These are phyloP conservation scores for Salvator merianae DNA, from an alignment of 2,113 vertebrate species.

Conservation along the genomic window DNA sequence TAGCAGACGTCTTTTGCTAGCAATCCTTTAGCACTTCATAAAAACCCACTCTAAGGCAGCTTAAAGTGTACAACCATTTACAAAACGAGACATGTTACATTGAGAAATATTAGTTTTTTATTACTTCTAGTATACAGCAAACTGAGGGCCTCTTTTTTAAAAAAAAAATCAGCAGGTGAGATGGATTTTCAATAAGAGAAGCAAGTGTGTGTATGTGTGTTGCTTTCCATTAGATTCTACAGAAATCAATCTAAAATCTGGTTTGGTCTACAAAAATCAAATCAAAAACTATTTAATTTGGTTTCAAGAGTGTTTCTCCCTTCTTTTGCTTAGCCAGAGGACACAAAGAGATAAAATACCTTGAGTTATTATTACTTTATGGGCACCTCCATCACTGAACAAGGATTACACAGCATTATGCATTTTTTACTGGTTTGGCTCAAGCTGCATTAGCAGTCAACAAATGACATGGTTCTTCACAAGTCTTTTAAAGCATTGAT, in stretches of 20 bases:
- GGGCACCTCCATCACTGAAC: slow-evolving; percentile 46
- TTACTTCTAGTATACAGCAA: slow-evolving; percentile 66
- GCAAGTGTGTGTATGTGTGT: slow-evolving; percentile 43
- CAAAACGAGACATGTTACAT: slow-evolving; percentile 35
- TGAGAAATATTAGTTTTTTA: slow-evolving; percentile 72
- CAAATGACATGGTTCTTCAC: slow-evolving; percentile 45
- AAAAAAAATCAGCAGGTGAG: slow-evolving; percentile 66
- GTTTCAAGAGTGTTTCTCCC: slow-evolving; percentile 68
- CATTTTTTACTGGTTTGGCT: slow-evolving; percentile 53
- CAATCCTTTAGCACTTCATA: slow-evolving; percentile 10
- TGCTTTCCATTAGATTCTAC: slow-evolving; percentile 68
- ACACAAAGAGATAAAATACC: slow-evolving; percentile 68
- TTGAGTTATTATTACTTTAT: slow-evolving; percentile 66
- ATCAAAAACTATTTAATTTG: slow-evolving; percentile 80
- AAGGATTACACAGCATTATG: slow-evolving; percentile 47
- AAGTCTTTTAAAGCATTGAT: slow-evolving; percentile 25
- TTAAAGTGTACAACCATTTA: slow-evolving; percentile 54
- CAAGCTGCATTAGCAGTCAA: slow-evolving; percentile 52
- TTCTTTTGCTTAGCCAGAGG: slow-evolving; percentile 66
- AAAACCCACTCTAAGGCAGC: slow-evolving; percentile 46
- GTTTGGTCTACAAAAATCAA: slow-evolving; percentile 76
- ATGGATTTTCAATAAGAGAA: neutral
- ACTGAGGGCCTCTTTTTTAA: slow-evolving; percentile 29
- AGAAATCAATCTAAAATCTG: slow-evolving; percentile 76
- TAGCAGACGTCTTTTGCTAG: slow-evolving; percentile 40